Conservation (phyloP, 2,113 vertebrate genomes). For the Antidorcas marsupialis region DNA sequence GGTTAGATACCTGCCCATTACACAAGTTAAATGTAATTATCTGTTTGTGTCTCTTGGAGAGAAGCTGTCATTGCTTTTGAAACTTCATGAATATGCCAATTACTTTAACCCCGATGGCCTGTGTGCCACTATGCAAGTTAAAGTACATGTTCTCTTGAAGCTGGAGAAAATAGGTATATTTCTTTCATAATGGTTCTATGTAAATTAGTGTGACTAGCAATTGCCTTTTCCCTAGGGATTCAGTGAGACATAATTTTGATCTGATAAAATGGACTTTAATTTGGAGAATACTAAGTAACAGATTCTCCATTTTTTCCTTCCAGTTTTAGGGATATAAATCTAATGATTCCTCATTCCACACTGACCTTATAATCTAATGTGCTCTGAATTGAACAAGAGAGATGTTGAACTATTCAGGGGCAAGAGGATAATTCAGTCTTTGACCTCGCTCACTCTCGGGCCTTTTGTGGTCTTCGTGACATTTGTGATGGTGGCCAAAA, state of each 20-base stretch:
- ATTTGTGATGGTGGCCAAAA: constrained; percentile 72
- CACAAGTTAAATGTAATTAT: constrained; percentile 7
- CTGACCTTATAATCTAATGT: constrained; percentile 81
- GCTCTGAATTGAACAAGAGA: constrained; percentile 72
- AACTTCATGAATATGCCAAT: constrained; percentile 67
- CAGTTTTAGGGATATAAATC: constrained; percentile 69
- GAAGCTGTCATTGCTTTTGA: constrained; percentile 37
- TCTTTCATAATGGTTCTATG: constrained; percentile 43
- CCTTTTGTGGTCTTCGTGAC: constrained; percentile 72
- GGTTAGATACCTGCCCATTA: not conserved
- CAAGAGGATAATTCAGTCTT: constrained; percentile 76
- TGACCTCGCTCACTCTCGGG: constrained; percentile 68
- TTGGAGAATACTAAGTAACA: constrained; percentile 56
- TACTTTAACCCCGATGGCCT: constrained; percentile 36
- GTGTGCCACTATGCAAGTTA: constrained; percentile 41
- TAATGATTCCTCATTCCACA: constrained; percentile 70
- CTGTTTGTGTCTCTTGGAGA: constrained; percentile 38
- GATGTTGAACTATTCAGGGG: constrained; percentile 77
- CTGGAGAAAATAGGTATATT: constrained; percentile 23
- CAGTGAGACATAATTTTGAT: constrained; percentile 51
- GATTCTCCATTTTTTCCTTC: constrained; percentile 59
- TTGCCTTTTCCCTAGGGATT: constrained; percentile 31
- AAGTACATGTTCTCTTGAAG: constrained; percentile 41
- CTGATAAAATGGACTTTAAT: constrained; percentile 67
- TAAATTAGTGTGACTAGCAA: constrained; percentile 47